Evolutionary conservation across 2,888 invertebrate genomes (phyloP).

Genomic region (Noctua fimbriata): DNA sequence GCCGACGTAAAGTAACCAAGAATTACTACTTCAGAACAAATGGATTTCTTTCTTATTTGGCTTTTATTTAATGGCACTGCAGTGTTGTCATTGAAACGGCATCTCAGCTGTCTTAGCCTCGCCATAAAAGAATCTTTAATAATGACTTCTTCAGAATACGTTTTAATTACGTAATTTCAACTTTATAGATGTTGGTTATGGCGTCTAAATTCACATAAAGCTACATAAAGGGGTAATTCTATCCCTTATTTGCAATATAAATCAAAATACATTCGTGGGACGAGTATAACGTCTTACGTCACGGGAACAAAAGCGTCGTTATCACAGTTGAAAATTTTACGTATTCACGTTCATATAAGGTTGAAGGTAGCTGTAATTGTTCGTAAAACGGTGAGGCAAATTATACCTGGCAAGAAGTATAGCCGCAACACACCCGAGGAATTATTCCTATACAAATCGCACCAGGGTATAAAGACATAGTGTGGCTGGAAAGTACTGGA

Average conservation of each 20-base stretch:
- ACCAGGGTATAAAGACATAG: conserved; percentile 56
- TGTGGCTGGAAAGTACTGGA: conserved; percentile 39
- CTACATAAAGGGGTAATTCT: conserved; percentile 5
- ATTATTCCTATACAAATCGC: conserved; percentile 88
- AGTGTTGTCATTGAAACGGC: conserved; percentile 27
- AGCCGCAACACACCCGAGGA: conserved; percentile 74
- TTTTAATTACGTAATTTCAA: conserved; percentile 16
- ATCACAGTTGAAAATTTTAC: conserved; percentile 47
- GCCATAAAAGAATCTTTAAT: conserved; percentile 20
- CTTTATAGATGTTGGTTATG: not conserved
- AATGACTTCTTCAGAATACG: not conserved
- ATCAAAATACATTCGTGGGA: conserved; percentile 33
- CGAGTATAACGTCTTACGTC: conserved; percentile 8
- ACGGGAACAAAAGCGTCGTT: conserved; percentile 50
- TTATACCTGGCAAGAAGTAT: conserved; percentile 85
- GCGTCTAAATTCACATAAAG: not conserved
- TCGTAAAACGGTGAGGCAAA: conserved; percentile 83
- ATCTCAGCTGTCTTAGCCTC: conserved; percentile 12
- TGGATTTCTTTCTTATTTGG: conserved; percentile 69
- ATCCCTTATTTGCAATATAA: conserved; percentile 8
- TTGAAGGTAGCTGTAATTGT: conserved; percentile 82
- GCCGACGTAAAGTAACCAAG: conserved; percentile 64
- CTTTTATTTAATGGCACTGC: conserved; percentile 61
- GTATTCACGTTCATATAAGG: conserved; percentile 69
- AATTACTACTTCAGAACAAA: conserved; percentile 68